Evolutionary conservation across 2,888 invertebrate species (phyloP), one percentile per base, ranked within the genome.

Genomic region (Nasonovia ribisnigri): DNA sequence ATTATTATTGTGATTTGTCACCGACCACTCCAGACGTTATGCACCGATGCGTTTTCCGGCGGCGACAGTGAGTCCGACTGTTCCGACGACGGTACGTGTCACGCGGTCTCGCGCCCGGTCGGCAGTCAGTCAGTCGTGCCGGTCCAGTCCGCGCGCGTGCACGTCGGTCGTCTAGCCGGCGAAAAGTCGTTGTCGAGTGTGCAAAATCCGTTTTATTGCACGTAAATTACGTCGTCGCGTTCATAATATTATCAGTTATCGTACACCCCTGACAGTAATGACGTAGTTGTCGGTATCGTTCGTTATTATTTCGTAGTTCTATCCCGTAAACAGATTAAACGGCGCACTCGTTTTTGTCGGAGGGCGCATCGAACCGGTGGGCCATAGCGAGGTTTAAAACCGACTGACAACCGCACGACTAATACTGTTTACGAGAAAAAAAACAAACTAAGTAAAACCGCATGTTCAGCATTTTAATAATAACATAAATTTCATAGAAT

Each of bases 61-160:
- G 60, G 60, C 60, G 60, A n/a, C 60, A 10, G 13, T 3, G 60
- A 67, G 60, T 67, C 60, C 60, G n/a, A n/a, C n/a, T 16, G 67
- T 67, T 67, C 13, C n/a, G n/a, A n/a, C 13, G n/a, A 67, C n/a
- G 67, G 67, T 67, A n/a, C 67, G 67, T 67, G 89, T 8, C 46
- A 87, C 87, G 87, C 48, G 86, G 86, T 43, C 42, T 43, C 86
- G 86, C 46, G 46, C 86, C 46, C 86, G 29, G 46, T 46, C 13
- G 5, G 86, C 46, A 87, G n/a, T 16, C 16, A 84, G 36, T 90
- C 67, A 54, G 90, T 67, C 60, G 90, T 90, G 90, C 67, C 90
- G 90, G 90, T 67, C 46, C 46, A 36, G 90, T 90, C 67, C 20
- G 13, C 24, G 67, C 46, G n/a, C 67, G 67, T 11, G 24, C 5